Conservation (phyloP, 2,888 invertebrate species). For the Phyllotreta striolata region DNA sequence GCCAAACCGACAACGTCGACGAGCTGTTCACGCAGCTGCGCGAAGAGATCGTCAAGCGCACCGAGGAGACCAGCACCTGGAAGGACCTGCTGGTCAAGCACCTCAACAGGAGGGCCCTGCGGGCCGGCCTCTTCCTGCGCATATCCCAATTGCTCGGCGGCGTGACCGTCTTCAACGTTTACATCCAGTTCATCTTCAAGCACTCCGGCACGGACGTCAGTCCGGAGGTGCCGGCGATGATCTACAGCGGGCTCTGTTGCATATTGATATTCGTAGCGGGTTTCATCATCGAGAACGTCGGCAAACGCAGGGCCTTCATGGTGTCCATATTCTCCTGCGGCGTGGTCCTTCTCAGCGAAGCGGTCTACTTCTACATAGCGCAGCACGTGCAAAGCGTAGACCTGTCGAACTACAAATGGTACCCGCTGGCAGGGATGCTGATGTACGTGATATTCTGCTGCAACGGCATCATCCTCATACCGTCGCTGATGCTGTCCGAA, state of each 20-base stretch:
- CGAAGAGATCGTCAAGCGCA: conserved; percentile 48
- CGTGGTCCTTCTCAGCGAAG: conserved; percentile 42
- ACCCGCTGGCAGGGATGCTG: conserved; percentile 50
- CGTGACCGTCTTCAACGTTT: conserved; percentile 48
- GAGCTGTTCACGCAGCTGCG: conserved; percentile 45
- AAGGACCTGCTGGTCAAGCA: conserved; percentile 49
- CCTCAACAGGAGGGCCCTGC: conserved; percentile 49
- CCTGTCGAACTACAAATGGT: conserved; percentile 23
- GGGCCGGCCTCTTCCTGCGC: conserved; percentile 48
- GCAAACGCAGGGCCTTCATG: conserved; percentile 46
- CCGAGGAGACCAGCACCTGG: conserved; percentile 51
- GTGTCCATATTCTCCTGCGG: conserved; percentile 46
- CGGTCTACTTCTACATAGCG: conserved; percentile 47
- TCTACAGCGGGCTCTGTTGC: conserved; percentile 41
- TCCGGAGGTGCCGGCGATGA: conserved; percentile 36
- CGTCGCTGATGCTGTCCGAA: conserved; percentile 52
- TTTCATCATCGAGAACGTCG: conserved; percentile 47
- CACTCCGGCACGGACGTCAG: conserved; percentile 50
- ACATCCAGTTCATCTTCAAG: conserved; percentile 53
- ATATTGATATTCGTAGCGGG: conserved; percentile 41
- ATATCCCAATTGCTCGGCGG: conserved; percentile 52
- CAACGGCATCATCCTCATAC: conserved; percentile 49
- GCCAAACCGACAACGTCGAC: conserved; percentile 46
- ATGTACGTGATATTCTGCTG: conserved; percentile 47
- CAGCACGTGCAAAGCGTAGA: conserved; percentile 31